phyloP scores from a whole-genome alignment of 2,797 vertebrate genomes.

The Heliangelus exortis region DNA sequence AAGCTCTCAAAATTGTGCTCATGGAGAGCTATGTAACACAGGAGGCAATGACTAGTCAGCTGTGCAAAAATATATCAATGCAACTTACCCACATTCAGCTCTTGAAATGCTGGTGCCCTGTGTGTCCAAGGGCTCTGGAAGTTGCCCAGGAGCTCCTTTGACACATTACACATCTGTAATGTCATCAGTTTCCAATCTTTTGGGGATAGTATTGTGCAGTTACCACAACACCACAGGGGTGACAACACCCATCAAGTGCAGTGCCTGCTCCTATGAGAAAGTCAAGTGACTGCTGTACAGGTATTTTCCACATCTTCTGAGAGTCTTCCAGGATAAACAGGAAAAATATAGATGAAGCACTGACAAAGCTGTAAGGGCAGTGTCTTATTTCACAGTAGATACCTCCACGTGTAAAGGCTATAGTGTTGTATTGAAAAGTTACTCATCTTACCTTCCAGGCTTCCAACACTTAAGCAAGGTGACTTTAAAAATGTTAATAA shows the following conservation, averaged over 20 bases:
- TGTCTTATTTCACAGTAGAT: background rate
- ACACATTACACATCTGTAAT: background rate
- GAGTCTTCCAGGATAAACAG: background rate
- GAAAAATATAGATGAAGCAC: background rate
- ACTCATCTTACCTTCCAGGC: background rate
- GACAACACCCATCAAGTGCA: background rate
- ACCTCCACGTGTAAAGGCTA: background rate
- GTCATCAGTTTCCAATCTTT: background rate
- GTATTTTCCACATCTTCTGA: background rate
- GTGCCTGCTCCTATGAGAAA: fast-evolving
- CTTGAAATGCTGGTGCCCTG: background rate
- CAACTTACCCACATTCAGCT: background rate
- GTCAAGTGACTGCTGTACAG: background rate
- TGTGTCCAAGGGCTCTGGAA: background rate
- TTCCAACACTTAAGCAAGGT: background rate
- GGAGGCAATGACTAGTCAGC: background rate
- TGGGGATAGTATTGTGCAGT: background rate
- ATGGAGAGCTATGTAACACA: background rate
- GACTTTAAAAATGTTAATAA: background rate
- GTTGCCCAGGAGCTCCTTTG: background rate
- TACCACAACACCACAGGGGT: background rate
- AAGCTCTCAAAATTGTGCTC: background rate
- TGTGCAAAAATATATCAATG: background rate
- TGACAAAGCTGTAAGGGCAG: background rate
- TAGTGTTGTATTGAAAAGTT: background rate